Evolutionary conservation across 1,140 invertebrate species (phyloP), one percentile per base, ranked within the genome.

Genomic region (Heterodera schachtii): DNA sequence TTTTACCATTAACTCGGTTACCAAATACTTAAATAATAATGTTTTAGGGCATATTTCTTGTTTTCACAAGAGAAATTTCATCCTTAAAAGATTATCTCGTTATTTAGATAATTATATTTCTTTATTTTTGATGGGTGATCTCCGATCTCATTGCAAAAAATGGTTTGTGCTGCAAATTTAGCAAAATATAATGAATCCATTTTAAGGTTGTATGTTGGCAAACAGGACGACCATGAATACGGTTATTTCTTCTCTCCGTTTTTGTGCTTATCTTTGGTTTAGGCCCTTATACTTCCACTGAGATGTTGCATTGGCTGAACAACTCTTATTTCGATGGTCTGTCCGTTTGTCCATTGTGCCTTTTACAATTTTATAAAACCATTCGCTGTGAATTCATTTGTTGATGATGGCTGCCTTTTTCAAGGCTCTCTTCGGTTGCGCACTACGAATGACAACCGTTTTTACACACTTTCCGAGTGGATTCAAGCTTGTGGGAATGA

Each of bases 201-300:
- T 47, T 21, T 46, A 21, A 77, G 78, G 80, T 83, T 80, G 19
- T 81, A 81, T 43, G 43, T 80, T 43, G 80, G 80, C 31, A 60
- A 21, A 19, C 57, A 64, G 47, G 80, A 81, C 43, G 75, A 81
- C 57, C 31, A 31, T 21, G 49, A 80, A 13, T 43, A 81, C 31
- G 78, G 78, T 80, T 16, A 11, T 67, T 80, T 80, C n/a, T 21
- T 21, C 4, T 7, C 81, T 13, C 2, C 1, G 3, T 80, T 5
- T 7, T 19, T 19, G 43, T 60, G 16, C 41, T 73, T 1, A 4
- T 76, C n/a, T 66, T 60, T 70, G 6, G 13, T 73, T 80, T 11
- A 80, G 80, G 80, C 31, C 80, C 80, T 21, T 79, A 80, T 16
- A 19, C 80, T 41, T 80, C 80, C 16, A 57, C 21, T 6, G 80